Evolutionary conservation across 2,888 invertebrate genomes (phyloP), one percentile per base, ranked within the genome.

Genomic region (Scaptomyza cyrtandrae): DNA sequence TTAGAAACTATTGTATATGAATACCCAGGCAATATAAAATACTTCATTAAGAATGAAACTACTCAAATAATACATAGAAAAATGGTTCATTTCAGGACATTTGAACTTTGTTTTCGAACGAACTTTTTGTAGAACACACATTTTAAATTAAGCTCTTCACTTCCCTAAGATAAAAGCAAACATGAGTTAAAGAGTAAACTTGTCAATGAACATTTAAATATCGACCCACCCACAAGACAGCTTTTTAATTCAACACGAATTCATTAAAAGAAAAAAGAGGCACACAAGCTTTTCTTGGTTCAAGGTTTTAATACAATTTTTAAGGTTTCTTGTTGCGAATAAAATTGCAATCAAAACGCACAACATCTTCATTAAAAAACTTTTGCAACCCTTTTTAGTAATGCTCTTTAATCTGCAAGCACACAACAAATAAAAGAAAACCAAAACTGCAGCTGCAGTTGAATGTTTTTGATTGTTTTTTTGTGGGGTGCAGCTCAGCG

Each of bases 401-500:
- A 11, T 14, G 52, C 11, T 13, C 13, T 24, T 24, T 27, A 24
- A 27, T 27, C 11, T 6, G 45, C 14, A 45, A 35, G 27, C 13
- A 1, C 5, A 31, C 10, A 35, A 29, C n/a, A 44, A 31, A 29
- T 35, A 57, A 41, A 31, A 14, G 11, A 33, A 33, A 16, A 1
- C 2, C 14, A 14, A 44, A 44, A 29, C 41, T 41, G 13, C 24
- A 27, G 5, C 57, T 53, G 39, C 39, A 35, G 57, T 16, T n/a
- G 16, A 31, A 31, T 31, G 37, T 44, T 45, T 6, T 13, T 33
- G 60, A 35, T 52, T 41, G 41, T 41, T 16, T 19, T 50, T 39
- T 31, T 35, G 13, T 9, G 35, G 27, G 53, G 52, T 11, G 60
- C 49, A 55, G 44, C 43, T 62, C 44, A 44, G 52, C 24, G 54